phyloP scores from a whole-genome alignment of 2,888 invertebrate genomes.

The Troides helena region DNA sequence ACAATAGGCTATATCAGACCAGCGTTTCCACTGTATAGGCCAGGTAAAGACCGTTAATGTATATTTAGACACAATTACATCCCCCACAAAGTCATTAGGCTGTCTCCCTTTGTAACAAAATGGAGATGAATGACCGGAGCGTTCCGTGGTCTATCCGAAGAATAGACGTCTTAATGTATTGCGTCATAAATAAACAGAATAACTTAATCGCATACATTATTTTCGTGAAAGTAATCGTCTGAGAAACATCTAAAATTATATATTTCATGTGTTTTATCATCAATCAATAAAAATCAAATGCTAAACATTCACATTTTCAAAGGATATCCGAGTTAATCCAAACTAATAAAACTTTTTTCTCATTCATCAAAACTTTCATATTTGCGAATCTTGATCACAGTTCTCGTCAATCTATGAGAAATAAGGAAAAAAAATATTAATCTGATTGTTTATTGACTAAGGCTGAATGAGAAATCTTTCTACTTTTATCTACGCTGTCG shows the following conservation, averaged over 20 bases:
- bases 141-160: constrained; percentile 8
- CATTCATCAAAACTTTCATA: neutral
- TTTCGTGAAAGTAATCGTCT: neutral
- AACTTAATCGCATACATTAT: neutral
- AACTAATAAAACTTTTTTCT: neutral
- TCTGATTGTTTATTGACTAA: neutral
- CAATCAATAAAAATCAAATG: too few species aligned
- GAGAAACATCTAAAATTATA: neutral
- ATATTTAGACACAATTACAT: constrained; percentile 14
- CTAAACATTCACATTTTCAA: too few species aligned
- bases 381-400: too few species aligned
- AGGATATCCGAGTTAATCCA: too few species aligned
- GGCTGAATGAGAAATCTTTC: neutral
- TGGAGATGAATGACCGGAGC: constrained; percentile 15
- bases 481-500: neutral
- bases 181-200: neutral
- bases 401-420: neutral
- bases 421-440: neutral
- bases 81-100: constrained; percentile 16
- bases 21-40: constrained; percentile 1
- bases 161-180: constrained; percentile 7
- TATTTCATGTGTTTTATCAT: neutral
- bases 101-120: constrained; percentile 20
- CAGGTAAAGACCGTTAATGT: constrained; percentile 5
- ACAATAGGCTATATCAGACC: constrained; percentile 5